Base-by-base conservation (phyloP, 2,113 vertebrate species). In the Rhadina sibilatrix region DNA sequence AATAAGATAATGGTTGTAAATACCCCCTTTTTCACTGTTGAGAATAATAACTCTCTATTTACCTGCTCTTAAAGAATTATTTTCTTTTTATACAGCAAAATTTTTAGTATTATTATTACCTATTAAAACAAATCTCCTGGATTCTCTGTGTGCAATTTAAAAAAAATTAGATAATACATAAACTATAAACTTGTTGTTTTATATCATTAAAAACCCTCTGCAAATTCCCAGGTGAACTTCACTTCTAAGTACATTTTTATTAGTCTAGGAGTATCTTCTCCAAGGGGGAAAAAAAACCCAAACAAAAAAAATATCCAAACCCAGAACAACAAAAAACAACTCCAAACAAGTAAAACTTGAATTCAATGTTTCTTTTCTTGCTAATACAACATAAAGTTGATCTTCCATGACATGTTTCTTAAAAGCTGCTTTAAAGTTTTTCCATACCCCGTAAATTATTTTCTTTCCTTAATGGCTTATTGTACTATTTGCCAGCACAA, bases 351-450 rank as follows among this genome's bases (percentile, higher is more conserved):
- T 88, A 80, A 96, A 94, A 79, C 56, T 89, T 63, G 17, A 94
- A 38, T 90, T 89, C 63, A 57, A 1, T 76, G 46, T 44, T 84
- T 94, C 78, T 94, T 92, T 96, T 46, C 56, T 95, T 74, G 10
- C 85, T 96, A 78, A 68, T 92, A 66, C 47, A 94, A 97, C 86
- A 97, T 97, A 97, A 97, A 98, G 83, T 96, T 96, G 93, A 95
- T 97, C 91, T 98, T 97, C 97, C 97, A 94, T 96, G 71, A 37
- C 87, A 89, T 94, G 89, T 97, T 97, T 97, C 91, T 97, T 97
- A 94, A 97, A 97, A 98, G 71, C 76, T 94, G 54, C 42, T 95
- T 87, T 93, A 71, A 98, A 96, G 95, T 97, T 97, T 87, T 96
- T 90, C 85, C 69, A 84, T 84, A 95, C 47, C 44, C 28, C 87